Evolutionary conservation across 2,797 vertebrate species (phyloP).

Genomic region (Hippoglossus hippoglossus): DNA sequence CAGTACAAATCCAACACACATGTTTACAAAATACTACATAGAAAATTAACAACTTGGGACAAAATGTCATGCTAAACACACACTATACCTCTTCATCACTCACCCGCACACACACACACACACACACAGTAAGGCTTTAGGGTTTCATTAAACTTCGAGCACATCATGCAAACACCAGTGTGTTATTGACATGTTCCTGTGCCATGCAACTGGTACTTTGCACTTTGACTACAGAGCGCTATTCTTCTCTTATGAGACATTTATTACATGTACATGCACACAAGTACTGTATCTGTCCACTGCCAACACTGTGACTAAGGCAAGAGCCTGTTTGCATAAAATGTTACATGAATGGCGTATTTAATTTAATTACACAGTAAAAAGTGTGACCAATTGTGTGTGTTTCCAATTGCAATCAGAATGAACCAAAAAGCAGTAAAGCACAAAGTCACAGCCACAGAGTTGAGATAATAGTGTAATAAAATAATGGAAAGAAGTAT

Average conservation of each 20-base stretch:
- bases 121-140: conserved; percentile 75
- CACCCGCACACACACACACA: conserved; percentile 1
- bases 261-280: conserved; percentile 58
- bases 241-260: conserved; percentile 34
- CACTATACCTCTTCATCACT: not conserved
- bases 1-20: conserved; percentile 42
- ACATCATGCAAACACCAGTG: conserved; percentile 59
- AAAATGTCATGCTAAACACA: conserved; percentile 42
- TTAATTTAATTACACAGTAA: conserved; percentile 5
- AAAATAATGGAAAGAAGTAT: not conserved
- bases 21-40: conserved; percentile 60
- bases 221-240: conserved; percentile 31
- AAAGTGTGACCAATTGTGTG: no score
- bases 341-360: not conserved
- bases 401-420: no score
- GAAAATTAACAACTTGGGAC: conserved; percentile 52
- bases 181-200: conserved; percentile 43
- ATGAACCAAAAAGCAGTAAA: no score
- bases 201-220: conserved; percentile 46
- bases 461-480: not conserved
- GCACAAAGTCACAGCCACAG: not conserved
- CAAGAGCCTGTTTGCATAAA: conserved; percentile 69
- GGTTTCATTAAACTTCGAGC: conserved; percentile 68
- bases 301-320: conserved; percentile 41
- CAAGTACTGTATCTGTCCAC: conserved; percentile 28